These are phyloP conservation scores for Monoplex corrugatus DNA, from an alignment of 2,888 invertebrate genomes.

Conservation along the genomic window DNA sequence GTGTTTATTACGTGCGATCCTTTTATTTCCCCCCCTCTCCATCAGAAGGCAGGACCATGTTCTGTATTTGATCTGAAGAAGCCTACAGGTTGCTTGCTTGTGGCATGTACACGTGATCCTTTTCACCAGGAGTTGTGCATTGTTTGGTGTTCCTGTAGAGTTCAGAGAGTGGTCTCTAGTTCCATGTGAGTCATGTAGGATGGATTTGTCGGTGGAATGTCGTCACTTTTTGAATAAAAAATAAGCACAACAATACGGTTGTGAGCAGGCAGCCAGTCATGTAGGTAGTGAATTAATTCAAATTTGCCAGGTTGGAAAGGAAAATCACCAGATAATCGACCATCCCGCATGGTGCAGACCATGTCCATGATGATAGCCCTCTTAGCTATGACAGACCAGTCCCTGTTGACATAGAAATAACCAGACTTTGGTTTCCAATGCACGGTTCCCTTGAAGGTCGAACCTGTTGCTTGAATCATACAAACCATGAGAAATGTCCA, in stretches of 20 bases:
- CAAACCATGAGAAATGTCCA: constrained; percentile 7
- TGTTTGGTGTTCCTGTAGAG: too few species aligned
- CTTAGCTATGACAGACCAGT: constrained; percentile 21
- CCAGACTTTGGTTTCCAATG: background rate
- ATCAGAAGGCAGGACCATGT: too few species aligned
- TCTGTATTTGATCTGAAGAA: too few species aligned
- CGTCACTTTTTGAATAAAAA: background rate
- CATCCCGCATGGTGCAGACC: background rate
- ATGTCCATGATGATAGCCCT: background rate
- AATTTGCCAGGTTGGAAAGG: background rate
- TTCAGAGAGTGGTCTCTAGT: too few species aligned
- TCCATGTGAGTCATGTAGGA: too few species aligned
- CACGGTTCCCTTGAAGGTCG: background rate
- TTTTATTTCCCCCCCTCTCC: too few species aligned
- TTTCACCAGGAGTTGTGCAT: too few species aligned
- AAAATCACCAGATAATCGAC: constrained; percentile 8
- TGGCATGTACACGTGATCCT: too few species aligned
- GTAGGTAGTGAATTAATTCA: constrained; percentile 8
- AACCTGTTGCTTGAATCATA: constrained; percentile 17
- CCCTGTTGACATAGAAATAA: constrained; percentile 1
- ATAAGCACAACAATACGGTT: background rate
- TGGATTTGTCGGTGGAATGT: background rate
- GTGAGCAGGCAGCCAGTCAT: constrained; percentile 23
- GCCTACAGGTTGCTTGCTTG: too few species aligned
- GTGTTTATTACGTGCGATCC: too few species aligned